A percentile compares a stretch with the other conserved stretches of the same genome.
Evolutionary conservation across 2,888 invertebrate species (phyloP).

Genomic region (Litoditis marina): DNA sequence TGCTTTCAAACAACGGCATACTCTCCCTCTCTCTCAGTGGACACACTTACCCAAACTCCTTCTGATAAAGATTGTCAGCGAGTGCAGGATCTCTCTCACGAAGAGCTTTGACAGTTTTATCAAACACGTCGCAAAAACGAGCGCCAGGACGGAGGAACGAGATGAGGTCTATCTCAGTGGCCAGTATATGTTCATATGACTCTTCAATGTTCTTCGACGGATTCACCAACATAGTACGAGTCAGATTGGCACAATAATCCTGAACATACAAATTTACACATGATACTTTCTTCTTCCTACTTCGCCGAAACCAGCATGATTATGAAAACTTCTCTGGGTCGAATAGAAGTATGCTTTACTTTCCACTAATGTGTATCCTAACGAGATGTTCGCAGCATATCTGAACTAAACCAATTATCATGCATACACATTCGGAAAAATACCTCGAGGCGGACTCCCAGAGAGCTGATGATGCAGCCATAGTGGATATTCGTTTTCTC

Average conservation of each 20-base stretch:
- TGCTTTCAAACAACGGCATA: too few species aligned
- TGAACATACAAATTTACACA: too few species aligned
- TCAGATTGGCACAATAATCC: constrained; percentile 95
- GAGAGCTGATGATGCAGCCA: constrained; percentile 87
- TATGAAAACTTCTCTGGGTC: too few species aligned
- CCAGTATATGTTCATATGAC: constrained; percentile 81
- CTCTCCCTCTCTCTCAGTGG: neutral
- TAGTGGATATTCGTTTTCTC: constrained; percentile 85
- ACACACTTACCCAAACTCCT: constrained; percentile 61
- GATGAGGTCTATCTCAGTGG: constrained; percentile 84
- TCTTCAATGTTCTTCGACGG: constrained; percentile 74
- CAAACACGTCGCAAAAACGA: constrained; percentile 82
- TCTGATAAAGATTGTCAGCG: constrained; percentile 85
- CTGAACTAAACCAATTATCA: neutral
- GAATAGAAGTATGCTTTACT: too few species aligned
- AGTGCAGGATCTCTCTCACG: constrained; percentile 82
- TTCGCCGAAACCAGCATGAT: neutral
- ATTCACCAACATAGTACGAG: constrained; percentile 90
- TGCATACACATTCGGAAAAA: neutral
- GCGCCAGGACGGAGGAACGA: constrained; percentile 75
- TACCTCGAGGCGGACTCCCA: constrained; percentile 82
- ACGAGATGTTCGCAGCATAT: neutral
- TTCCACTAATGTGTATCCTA: too few species aligned
- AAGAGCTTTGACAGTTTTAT: constrained; percentile 76
- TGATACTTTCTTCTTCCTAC: neutral